These are phyloP conservation scores for Diachrysia chrysitis DNA, from an alignment of 2,888 invertebrate genomes.

Conservation along the genomic window DNA sequence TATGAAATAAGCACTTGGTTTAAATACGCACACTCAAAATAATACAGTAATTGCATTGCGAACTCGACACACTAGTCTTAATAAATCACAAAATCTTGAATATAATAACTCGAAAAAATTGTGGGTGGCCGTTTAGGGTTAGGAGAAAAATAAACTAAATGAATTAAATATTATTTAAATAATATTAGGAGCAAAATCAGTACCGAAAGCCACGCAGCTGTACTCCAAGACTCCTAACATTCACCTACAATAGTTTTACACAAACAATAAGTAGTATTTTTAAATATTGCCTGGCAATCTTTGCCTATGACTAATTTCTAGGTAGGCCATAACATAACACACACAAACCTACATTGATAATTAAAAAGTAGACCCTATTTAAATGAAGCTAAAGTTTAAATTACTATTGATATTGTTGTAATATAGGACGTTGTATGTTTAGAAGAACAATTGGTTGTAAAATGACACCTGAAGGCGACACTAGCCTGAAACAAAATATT, in stretches of 20 bases:
- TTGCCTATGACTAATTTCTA: conserved; percentile 73
- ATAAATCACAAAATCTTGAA: neutral
- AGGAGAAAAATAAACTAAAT: neutral
- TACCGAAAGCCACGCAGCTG: conserved; percentile 33
- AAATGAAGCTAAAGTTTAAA: conserved; percentile 27
- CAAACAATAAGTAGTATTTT: conserved; percentile 75
- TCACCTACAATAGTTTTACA: conserved; percentile 61
- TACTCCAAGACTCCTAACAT: conserved; percentile 39
- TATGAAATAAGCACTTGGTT: too few relatives aligned
- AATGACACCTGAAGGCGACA: conserved; percentile 66
- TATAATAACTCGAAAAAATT: neutral
- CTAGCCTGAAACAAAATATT: conserved; percentile 67
- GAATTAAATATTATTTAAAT: neutral
- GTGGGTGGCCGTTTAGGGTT: neutral
- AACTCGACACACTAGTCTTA: neutral
- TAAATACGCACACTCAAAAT: too few relatives aligned
- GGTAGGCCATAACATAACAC: conserved; percentile 47
- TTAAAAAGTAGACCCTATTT: conserved; percentile 38
- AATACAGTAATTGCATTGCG: neutral
- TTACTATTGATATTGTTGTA: conserved; percentile 12
- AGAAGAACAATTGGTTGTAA: conserved; percentile 52
- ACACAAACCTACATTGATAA: conserved; percentile 17
- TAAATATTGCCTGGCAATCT: conserved; percentile 72
- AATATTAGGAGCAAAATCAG: conserved; percentile 25
- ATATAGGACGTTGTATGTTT: conserved; percentile 35